These are phyloP conservation scores for Dorcus parallelipipedus DNA, from an alignment of 2,888 invertebrate genomes.

Conservation along the genomic window DNA sequence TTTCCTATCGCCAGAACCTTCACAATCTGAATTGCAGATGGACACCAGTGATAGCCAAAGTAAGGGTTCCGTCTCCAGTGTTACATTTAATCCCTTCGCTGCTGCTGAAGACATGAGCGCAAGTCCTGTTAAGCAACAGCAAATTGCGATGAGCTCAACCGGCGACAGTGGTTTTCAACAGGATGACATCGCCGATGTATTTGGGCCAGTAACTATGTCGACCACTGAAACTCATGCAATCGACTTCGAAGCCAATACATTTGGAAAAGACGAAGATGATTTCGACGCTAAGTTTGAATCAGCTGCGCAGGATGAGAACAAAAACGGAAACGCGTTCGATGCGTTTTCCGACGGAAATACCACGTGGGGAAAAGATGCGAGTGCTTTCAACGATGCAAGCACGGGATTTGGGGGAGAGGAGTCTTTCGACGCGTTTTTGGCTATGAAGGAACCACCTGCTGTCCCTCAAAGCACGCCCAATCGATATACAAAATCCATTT, in stretches of 20 bases:
- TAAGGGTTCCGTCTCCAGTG: slow-evolving; percentile 45
- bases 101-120: slow-evolving; percentile 34
- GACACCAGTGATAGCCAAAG: slow-evolving; percentile 48
- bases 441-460: slow-evolving; percentile 70
- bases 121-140: slow-evolving; percentile 28
- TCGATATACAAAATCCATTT: slow-evolving; percentile 58
- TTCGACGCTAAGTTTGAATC: slow-evolving; percentile 90
- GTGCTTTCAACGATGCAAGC: slow-evolving; percentile 40
- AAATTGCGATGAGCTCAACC: background rate
- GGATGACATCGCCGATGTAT: slow-evolving; percentile 15
- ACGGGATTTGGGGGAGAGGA: slow-evolving; percentile 67
- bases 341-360: slow-evolving; percentile 50
- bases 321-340: slow-evolving; percentile 54
- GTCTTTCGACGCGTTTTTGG: slow-evolving; percentile 77
- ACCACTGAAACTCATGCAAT: slow-evolving; percentile 16
- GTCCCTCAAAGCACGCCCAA: slow-evolving; percentile 66
- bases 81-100: slow-evolving; percentile 52
- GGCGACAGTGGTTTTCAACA: slow-evolving; percentile 10
- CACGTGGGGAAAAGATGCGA: slow-evolving; percentile 45
- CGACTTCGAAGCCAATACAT: slow-evolving; percentile 23
- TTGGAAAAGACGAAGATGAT: slow-evolving; percentile 49
- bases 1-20: slow-evolving; percentile 41
- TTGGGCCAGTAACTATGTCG: slow-evolving; percentile 15
- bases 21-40: slow-evolving; percentile 44
- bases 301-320: slow-evolving; percentile 53